Evolutionary conservation across 2,888 invertebrate species (phyloP).

Genomic region (Nymphalis urticae): DNA sequence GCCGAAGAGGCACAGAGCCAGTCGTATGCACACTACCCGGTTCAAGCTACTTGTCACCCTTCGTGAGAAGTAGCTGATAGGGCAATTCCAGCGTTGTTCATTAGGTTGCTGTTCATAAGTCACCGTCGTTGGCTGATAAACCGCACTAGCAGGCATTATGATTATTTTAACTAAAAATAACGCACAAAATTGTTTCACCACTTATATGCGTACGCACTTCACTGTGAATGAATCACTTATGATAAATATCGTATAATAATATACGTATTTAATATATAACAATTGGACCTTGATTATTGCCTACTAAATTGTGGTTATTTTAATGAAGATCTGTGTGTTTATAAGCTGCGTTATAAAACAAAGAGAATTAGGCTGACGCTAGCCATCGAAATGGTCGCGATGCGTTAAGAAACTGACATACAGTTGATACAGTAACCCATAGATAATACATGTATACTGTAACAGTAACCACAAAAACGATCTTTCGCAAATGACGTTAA

Average conservation of each 20-base stretch:
- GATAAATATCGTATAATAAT: constrained; percentile 8
- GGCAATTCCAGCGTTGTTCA: constrained; percentile 81
- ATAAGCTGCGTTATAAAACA: constrained; percentile 16
- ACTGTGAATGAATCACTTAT: constrained; percentile 24
- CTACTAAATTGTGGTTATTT: constrained; percentile 1
- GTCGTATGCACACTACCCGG: constrained; percentile 67
- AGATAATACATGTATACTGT: too few relatives aligned
- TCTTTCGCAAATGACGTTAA: constrained; percentile 3
- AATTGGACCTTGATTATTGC: constrained; percentile 11
- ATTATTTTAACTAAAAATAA: constrained; percentile 40
- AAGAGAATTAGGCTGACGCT: constrained; percentile 9
- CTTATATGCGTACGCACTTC: constrained; percentile 38
- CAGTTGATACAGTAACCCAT: neutral
- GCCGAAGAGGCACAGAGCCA: constrained; percentile 69
- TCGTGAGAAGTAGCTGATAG: constrained; percentile 80
- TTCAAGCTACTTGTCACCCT: constrained; percentile 76
- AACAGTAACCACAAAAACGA: constrained; percentile 10
- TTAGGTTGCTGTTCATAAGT: constrained; percentile 85
- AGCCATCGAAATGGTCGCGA: constrained; percentile 12
- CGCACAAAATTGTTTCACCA: constrained; percentile 32
- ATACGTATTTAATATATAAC: constrained; percentile 11
- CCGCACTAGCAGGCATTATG: constrained; percentile 86
- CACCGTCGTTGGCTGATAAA: constrained; percentile 90
- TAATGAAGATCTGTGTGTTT: constrained; percentile 2
- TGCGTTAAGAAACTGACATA: constrained; percentile 16